Conservation (phyloP, 92 coral and sea anemone genomes). For the Muricea muricata region DNA sequence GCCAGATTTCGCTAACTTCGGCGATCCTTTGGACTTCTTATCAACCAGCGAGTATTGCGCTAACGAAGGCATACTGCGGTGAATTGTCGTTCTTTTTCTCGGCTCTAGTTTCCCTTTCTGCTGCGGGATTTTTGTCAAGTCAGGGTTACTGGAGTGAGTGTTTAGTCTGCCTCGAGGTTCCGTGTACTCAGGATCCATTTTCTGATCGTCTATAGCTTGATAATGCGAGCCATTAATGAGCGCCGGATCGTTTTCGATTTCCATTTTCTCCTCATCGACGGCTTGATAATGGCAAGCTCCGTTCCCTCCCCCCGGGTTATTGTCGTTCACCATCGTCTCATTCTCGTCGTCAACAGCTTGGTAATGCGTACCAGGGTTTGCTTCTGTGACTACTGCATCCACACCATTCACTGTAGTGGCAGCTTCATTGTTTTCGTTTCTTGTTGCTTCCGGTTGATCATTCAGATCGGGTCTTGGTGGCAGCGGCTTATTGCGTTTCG, state of each 20-base stretch:
- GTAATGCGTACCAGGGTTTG: too few relatives aligned
- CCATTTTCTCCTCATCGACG: background rate
- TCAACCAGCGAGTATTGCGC: slow-evolving; percentile 16
- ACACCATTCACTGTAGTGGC: background rate
- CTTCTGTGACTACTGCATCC: too few relatives aligned
- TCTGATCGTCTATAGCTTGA: slow-evolving; percentile 21
- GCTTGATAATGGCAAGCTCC: background rate
- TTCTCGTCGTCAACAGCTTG: too few relatives aligned
- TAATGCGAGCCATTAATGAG: slow-evolving; percentile 7
- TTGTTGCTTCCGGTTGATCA: background rate
- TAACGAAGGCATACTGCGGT: slow-evolving; percentile 37
- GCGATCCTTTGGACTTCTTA: slow-evolving; percentile 23
- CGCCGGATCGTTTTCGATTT: background rate
- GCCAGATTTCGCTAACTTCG: slow-evolving; percentile 30
- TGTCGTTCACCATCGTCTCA: too few relatives aligned
- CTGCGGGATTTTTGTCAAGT: background rate
- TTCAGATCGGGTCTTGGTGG: background rate
- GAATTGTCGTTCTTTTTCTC: slow-evolving; percentile 23
- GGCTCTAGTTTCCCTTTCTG: background rate
- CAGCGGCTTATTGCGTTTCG: background rate
- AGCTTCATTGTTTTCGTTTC: background rate
- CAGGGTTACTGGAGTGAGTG: slow-evolving; percentile 38
- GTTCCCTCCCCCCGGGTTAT: background rate
- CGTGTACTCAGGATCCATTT: background rate
- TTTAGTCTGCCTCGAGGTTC: slow-evolving; percentile 14